Evolutionary conservation across 2,113 vertebrate genomes (phyloP).

Genomic region (Nycticorax nycticorax): DNA sequence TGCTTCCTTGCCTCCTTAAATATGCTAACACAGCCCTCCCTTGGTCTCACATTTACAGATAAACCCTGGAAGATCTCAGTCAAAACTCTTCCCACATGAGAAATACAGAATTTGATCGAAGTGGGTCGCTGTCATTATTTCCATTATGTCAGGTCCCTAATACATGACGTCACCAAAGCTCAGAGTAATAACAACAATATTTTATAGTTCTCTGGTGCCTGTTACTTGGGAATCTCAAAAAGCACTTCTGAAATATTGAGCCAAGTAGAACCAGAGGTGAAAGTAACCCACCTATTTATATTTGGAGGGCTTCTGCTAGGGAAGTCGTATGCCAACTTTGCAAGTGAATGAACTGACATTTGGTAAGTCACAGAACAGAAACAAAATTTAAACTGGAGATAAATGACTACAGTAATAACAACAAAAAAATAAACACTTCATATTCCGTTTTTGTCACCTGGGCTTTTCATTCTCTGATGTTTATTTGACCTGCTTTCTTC

Average conservation of each 20-base stretch:
- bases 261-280: background rate
- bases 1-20: background rate
- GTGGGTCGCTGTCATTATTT: background rate
- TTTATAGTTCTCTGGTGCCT: background rate
- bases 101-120: background rate
- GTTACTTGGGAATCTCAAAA: background rate
- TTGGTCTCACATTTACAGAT: background rate
- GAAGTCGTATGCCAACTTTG: background rate
- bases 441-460: background rate
- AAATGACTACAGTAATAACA: background rate
- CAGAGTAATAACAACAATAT: background rate
- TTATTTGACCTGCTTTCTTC: background rate
- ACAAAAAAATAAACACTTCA: background rate
- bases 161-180: background rate
- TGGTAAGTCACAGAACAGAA: background rate
- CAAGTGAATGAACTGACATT: background rate
- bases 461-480: background rate
- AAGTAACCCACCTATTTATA: background rate
- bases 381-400: background rate
- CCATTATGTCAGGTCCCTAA: background rate
- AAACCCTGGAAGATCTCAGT: background rate
- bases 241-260: background rate
- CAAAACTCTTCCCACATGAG: background rate
- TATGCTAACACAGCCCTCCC: background rate
- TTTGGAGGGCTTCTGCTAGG: background rate